Percentiles rank a stretch among this genome's conserved stretches.
Evolutionary conservation across 53 echinoderm and acorn worm genomes (phyloP).

Genomic region (Antedon mediterranea): DNA sequence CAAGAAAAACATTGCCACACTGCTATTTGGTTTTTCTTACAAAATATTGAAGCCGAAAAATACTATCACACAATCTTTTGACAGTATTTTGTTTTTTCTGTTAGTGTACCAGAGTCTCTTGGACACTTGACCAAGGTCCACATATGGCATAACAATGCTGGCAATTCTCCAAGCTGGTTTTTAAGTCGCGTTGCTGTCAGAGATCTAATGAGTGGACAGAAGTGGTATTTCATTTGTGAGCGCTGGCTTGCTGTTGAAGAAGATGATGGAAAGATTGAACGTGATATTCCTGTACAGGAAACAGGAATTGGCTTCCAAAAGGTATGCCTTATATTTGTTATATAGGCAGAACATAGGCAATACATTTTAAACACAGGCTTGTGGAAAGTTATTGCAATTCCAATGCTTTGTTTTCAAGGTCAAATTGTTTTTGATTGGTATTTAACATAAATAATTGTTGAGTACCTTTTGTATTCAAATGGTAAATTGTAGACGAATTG

Average conservation of each 20-base stretch:
- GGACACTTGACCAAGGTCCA: conserved; percentile 58
- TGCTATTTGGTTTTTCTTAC: too few species aligned
- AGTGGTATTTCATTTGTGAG: conserved; percentile 98
- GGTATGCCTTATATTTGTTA: conserved; percentile 13
- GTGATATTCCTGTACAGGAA: conserved; percentile 49
- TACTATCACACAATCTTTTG: too few species aligned
- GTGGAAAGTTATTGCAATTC: too few species aligned
- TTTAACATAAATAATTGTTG: too few species aligned
- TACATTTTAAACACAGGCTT: too few species aligned
- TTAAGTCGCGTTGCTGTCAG: conserved; percentile 72
- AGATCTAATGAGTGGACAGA: conserved; percentile 76
- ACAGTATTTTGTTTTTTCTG: background rate
- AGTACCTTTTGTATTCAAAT: too few species aligned
- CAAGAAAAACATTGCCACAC: too few species aligned
- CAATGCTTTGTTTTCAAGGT: too few species aligned
- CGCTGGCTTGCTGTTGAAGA: conserved; percentile 98
- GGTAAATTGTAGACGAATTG: too few species aligned
- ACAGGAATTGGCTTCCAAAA: conserved; percentile 80
- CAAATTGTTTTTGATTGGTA: too few species aligned
- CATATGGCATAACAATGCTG: conserved; percentile 92
- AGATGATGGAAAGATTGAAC: conserved; percentile 85
- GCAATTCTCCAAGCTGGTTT: conserved; percentile 80
- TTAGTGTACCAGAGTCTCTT: conserved; percentile 77
- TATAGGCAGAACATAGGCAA: too few species aligned
- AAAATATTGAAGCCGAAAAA: too few species aligned